phyloP scores from a whole-genome alignment of 2,113 vertebrate genomes.

The Athene noctua region DNA sequence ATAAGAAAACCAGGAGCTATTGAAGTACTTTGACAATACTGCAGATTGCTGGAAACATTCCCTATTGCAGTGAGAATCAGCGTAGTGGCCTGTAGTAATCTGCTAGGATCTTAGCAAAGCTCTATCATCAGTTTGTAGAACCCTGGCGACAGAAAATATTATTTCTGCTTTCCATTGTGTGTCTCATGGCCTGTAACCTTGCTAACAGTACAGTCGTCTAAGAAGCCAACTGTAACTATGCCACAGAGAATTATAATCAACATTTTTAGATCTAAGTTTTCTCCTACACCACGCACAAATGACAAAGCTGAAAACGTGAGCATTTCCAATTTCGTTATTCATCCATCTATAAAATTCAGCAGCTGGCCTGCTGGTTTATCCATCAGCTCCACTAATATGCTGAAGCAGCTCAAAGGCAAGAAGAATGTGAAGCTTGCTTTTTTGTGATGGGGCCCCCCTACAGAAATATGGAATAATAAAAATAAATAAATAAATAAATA shows the following conservation, averaged over 20 bases:
- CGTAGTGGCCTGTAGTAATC: neutral
- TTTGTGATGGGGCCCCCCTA: neutral
- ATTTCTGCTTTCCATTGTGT: neutral
- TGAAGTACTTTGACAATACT: neutral
- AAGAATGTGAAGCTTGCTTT: neutral
- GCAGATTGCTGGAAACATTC: neutral
- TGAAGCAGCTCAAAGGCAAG: neutral
- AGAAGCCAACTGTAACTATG: conserved; percentile 19
- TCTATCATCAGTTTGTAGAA: neutral
- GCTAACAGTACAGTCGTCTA: conserved; percentile 10
- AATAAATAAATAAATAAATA: too few relatives aligned
- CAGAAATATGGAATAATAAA: neutral
- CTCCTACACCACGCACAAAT: neutral
- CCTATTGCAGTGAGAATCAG: neutral
- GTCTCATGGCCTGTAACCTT: neutral
- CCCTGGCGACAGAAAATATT: neutral
- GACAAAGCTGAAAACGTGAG: neutral
- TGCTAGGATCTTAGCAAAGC: neutral
- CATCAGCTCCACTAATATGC: neutral
- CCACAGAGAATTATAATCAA: neutral
- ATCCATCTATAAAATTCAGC: neutral
- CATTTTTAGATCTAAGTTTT: neutral
- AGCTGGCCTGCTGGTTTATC: neutral
- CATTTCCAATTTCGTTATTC: neutral
- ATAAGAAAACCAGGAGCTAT: neutral